These are phyloP conservation scores for Cydia strobilella DNA, from an alignment of 1,140 invertebrate genomes.

Conservation along the genomic window DNA sequence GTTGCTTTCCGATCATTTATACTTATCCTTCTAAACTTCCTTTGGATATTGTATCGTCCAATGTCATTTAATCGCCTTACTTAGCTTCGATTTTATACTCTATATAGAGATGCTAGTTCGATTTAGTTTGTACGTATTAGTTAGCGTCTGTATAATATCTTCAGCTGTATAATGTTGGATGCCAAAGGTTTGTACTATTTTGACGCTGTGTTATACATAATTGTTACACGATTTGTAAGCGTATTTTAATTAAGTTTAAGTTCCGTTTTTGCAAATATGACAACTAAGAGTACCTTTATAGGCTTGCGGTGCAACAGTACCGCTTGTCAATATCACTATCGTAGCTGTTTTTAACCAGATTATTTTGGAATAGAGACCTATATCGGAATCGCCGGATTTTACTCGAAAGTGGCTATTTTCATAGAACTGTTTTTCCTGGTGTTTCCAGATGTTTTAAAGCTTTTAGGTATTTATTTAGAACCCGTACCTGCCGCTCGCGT, in stretches of 20 bases:
- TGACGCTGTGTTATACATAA: conserved; percentile 42
- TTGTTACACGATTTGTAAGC: conserved; percentile 37
- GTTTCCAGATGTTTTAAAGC: conserved; percentile 39
- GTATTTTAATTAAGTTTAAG: conserved; percentile 38
- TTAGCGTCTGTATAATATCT: conserved; percentile 36
- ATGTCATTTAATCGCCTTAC: conserved; percentile 40
- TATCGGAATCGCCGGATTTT: conserved; percentile 42
- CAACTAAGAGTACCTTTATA: conserved; percentile 18
- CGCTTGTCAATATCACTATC: conserved; percentile 11
- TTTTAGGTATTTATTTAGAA: conserved; percentile 32
- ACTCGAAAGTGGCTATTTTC: conserved; percentile 66
- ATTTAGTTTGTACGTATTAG: conserved; percentile 41
- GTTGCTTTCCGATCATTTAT: conserved; percentile 36
- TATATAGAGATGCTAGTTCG: conserved; percentile 49
- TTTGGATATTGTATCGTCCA: conserved; percentile 35
- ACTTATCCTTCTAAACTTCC: conserved; percentile 21
- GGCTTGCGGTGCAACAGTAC: neutral
- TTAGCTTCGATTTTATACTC: conserved; percentile 44
- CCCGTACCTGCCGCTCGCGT: conserved; percentile 34
- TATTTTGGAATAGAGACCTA: conserved; percentile 61
- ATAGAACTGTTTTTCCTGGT: conserved; percentile 59
- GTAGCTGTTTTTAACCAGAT: conserved; percentile 58
- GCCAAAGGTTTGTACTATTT: conserved; percentile 49
- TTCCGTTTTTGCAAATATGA: conserved; percentile 36
- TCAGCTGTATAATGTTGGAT: conserved; percentile 42